These are phyloP conservation scores for Pollicipes pollicipes DNA, from an alignment of 1,140 invertebrate genomes.

Conservation along the genomic window DNA sequence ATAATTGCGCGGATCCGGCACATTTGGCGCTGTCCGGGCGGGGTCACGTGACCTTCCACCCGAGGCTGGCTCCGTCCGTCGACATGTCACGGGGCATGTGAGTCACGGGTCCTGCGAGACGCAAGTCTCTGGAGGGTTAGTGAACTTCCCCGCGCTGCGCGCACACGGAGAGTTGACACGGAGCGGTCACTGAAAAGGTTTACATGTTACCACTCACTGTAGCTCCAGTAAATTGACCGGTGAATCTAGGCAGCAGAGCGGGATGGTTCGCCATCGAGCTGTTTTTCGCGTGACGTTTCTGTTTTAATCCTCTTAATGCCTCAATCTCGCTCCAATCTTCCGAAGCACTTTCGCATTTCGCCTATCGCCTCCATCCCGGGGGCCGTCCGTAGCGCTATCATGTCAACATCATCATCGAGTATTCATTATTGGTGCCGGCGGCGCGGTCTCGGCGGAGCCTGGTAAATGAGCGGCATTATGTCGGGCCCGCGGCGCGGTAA, in stretches of 20 bases:
- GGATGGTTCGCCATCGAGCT: neutral
- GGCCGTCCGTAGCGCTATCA: neutral
- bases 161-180: no score
- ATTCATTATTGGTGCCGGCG: neutral
- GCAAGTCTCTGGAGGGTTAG: no score
- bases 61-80: no score
- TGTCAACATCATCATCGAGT: neutral
- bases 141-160: no score
- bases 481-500: neutral
- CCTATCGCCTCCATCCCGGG: neutral
- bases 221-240: neutral
- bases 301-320: neutral
- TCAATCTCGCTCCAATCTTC: neutral
- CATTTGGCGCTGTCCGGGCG: no score
- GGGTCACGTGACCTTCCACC: no score
- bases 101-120: no score
- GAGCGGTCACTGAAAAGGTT: no score
- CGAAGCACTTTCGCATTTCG: neutral
- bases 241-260: neutral
- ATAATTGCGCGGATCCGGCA: no score
- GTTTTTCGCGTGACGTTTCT: neutral
- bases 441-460: no score
- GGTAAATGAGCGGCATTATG: neutral
- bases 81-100: no score
- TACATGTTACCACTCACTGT: no score